Evolutionary conservation across 2,797 vertebrate species (phyloP).

Genomic region (Loriculus beryllinus): DNA sequence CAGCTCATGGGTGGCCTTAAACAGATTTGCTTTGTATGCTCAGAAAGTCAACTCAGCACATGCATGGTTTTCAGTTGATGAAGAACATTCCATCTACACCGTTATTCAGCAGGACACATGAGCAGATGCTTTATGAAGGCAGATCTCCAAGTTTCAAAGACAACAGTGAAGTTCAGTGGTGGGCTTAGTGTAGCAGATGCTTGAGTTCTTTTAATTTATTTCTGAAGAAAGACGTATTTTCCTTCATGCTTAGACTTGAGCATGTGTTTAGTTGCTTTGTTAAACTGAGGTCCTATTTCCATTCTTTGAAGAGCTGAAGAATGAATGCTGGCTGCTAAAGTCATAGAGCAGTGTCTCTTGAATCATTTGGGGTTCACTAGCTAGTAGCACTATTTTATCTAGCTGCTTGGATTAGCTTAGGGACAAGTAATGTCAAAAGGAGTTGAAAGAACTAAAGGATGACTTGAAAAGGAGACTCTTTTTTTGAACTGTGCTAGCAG

Average conservation of each 20-base stretch:
- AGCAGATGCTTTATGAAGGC: not conserved
- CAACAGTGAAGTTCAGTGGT: not conserved
- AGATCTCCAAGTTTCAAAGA: not conserved
- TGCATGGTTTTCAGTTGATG: not conserved
- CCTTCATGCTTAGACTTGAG: not conserved
- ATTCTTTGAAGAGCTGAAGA: not conserved
- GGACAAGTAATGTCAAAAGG: not conserved
- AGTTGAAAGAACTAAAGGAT: constrained; percentile 1
- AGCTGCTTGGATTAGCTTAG: not conserved
- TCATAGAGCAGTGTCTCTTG: not conserved
- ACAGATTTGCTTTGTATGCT: not conserved
- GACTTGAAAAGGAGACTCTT: not conserved
- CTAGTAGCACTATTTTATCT: not conserved
- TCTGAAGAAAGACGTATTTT: not conserved
- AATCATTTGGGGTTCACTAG: not conserved
- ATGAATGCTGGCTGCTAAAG: not conserved
- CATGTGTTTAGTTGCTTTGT: not conserved
- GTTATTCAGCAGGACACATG: not conserved
- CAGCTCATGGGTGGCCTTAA: not conserved
- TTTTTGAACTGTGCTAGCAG: not conserved
- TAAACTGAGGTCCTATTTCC: not conserved
- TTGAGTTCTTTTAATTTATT: not conserved
- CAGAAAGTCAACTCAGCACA: not conserved
- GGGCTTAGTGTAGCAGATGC: not conserved
- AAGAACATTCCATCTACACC: not conserved